These are phyloP conservation scores for Stenodera caucasica DNA, from an alignment of 2,888 invertebrate genomes.

Conservation along the genomic window DNA sequence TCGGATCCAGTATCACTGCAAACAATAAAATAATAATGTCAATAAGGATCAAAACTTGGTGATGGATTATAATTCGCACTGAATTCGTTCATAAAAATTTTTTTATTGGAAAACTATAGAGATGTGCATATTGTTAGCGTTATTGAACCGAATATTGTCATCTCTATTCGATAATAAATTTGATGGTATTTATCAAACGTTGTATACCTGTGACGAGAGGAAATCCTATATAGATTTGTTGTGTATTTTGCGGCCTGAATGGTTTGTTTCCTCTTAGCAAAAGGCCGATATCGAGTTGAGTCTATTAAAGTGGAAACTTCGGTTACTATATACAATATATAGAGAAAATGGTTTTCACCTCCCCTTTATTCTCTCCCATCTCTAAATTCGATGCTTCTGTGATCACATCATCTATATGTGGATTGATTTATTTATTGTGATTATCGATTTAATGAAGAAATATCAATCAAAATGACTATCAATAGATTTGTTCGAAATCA, in stretches of 20 bases:
- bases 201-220: conserved; percentile 32
- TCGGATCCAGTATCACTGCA: neutral
- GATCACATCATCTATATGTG: neutral
- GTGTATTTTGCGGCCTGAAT: conserved; percentile 32
- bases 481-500: too few relatives aligned
- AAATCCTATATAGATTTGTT: conserved; percentile 31
- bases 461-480: too few relatives aligned
- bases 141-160: conserved; percentile 18
- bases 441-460: neutral
- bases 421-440: neutral
- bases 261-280: conserved; percentile 34
- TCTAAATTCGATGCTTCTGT: neutral
- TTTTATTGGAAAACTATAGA: too few relatives aligned
- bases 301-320: conserved; percentile 38
- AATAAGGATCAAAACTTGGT: too few relatives aligned
- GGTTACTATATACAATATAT: too few relatives aligned
- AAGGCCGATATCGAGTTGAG: conserved; percentile 32
- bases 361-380: too few relatives aligned
- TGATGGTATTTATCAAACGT: conserved; percentile 29
- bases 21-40: too few relatives aligned
- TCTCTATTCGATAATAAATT: conserved; percentile 27
- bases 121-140: too few relatives aligned
- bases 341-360: too few relatives aligned
- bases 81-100: too few relatives aligned
- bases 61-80: too few relatives aligned